Conservation (phyloP, 2,888 invertebrate species). For the Crepidodera aurea region DNA sequence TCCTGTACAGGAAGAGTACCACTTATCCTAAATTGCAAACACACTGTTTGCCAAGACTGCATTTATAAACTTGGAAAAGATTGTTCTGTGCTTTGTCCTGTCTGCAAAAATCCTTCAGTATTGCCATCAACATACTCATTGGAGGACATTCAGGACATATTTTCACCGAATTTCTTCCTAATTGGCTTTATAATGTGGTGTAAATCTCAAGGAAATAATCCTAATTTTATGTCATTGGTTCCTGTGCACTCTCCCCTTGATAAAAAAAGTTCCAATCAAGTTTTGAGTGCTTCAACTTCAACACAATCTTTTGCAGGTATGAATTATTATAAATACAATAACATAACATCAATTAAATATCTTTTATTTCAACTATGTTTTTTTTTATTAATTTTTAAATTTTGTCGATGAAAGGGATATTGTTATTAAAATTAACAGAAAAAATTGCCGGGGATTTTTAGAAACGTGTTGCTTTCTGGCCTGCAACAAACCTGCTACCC, state of each 20-base stretch:
- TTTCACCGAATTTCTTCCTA: slow-evolving; percentile 59
- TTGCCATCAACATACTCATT: slow-evolving; percentile 41
- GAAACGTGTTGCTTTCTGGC: slow-evolving; percentile 45
- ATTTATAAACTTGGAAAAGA: slow-evolving; percentile 56
- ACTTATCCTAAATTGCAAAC: slow-evolving; percentile 71
- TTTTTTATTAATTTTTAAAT: too few species aligned
- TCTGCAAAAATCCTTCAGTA: slow-evolving; percentile 61
- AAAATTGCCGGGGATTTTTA: too few species aligned
- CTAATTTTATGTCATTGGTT: slow-evolving; percentile 21
- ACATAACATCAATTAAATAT: too few species aligned
- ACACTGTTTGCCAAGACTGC: slow-evolving; percentile 74
- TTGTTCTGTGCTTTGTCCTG: slow-evolving; percentile 60
- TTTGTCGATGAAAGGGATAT: too few species aligned
- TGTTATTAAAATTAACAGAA: too few species aligned
- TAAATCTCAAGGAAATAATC: slow-evolving; percentile 26
- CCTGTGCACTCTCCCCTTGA: slow-evolving; percentile 3
- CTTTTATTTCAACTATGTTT: too few species aligned
- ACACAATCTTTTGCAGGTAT: not conserved
- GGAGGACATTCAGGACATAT: slow-evolving; percentile 47
- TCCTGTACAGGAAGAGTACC: slow-evolving; percentile 60
- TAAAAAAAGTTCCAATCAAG: not conserved
- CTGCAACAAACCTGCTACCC: slow-evolving; percentile 49
- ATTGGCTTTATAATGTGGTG: slow-evolving; percentile 50
- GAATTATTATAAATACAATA: too few species aligned
- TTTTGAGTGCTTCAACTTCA: not conserved